Conservation (phyloP, 2,113 vertebrate species). For the Phalacrocorax brasilianus region DNA sequence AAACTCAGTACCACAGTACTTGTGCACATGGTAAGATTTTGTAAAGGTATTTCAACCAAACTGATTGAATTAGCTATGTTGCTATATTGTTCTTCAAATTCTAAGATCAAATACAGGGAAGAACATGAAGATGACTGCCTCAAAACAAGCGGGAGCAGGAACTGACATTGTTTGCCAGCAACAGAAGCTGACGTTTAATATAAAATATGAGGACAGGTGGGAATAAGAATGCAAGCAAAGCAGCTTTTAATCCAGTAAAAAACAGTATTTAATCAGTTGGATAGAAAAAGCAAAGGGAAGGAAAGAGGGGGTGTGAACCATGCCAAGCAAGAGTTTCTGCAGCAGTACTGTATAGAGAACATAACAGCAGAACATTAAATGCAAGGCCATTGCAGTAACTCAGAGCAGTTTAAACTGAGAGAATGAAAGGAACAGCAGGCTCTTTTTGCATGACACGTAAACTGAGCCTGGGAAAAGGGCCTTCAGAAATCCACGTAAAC, state of each 20-base stretch:
- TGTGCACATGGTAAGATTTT: rapidly evolving
- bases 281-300: background rate
- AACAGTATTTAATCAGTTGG: background rate
- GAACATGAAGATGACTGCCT: background rate
- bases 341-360: background rate
- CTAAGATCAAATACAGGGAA: background rate
- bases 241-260: background rate
- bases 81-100: background rate
- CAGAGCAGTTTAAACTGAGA: background rate
- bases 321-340: background rate
- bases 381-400: background rate
- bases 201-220: background rate
- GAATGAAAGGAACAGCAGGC: background rate
- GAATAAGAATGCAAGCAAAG: background rate
- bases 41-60: background rate
- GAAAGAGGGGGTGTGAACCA: background rate
- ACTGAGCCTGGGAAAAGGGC: background rate
- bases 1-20: background rate
- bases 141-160: background rate
- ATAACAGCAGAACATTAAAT: background rate
- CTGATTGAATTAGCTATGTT: background rate
- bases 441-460: background rate
- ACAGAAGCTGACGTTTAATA: background rate
- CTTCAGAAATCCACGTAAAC: background rate
- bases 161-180: background rate